Evolutionary conservation across 2,113 vertebrate genomes (phyloP), one percentile per base, ranked within the genome.

Genomic region (Bambusicola thoracicus): DNA sequence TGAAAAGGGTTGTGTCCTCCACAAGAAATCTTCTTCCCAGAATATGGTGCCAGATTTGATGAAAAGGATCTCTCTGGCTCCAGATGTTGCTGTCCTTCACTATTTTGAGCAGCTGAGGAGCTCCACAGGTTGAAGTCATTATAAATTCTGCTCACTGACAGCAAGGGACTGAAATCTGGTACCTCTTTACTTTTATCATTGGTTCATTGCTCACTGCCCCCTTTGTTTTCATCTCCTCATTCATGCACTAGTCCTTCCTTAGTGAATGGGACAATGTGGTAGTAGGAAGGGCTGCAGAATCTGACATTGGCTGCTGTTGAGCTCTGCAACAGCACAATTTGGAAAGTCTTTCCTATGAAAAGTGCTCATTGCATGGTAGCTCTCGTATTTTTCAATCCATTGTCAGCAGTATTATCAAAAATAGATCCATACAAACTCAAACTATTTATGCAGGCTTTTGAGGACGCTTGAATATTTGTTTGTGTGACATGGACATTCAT

Each of bases 381-480:
- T 67, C 75, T 70, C 18, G 0, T 13, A 30, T 88, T 93, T 86
- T 62, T 32, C 24, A n/a, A 36, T 53, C 74, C 69, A 21, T 80
- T 15, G n/a, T 70, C 63, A 61, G 56, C 56, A 51, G 20, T 63
- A 40, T 34, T 88, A 36, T 20, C 74, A 41, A 70, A 77, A 85
- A 81, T 30, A 63, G 85, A 63, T 3, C 27, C 49, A 67, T 75
- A 62, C 36, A 59, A 69, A 84, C 46, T 3, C 44, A 58, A 89
- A 73, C 16, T 55, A 7, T 87, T 92, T 69, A 40, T 79, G 30
- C 63, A 69, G 43, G 48, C 78, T 87, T 91, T 82, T 78, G 72
- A 88, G 86, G 92, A 74, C 83, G 69, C 83, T 92, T 92, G 86
- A 72, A 63, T 40, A 27, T 17, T 11, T 61, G 82, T 78, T 93